Evolutionary conservation across 2,797 vertebrate genomes (phyloP).

Genomic region (Sciurus carolinensis): DNA sequence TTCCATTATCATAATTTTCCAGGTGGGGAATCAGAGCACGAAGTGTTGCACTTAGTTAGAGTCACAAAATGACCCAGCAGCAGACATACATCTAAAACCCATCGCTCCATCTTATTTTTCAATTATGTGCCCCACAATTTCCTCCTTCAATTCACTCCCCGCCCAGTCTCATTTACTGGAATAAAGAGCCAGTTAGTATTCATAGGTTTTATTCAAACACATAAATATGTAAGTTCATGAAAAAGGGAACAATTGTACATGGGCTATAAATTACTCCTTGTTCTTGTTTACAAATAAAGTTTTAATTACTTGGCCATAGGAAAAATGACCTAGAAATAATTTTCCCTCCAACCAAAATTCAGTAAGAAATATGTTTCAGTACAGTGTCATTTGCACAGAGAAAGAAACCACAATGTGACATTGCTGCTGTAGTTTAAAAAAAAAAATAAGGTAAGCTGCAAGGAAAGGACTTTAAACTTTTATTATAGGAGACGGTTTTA

Average conservation of each 20-base stretch:
- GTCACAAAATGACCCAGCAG: slow-evolving; percentile 67
- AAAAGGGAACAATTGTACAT: slow-evolving; percentile 59
- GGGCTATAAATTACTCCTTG: slow-evolving; percentile 77
- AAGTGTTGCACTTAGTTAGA: slow-evolving; percentile 52
- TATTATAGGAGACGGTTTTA: slow-evolving; percentile 77
- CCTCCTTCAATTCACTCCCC: slow-evolving; percentile 64
- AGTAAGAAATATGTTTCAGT: slow-evolving; percentile 73
- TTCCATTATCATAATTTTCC: slow-evolving; percentile 75
- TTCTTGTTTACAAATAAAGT: slow-evolving; percentile 75
- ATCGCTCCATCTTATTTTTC: slow-evolving; percentile 79
- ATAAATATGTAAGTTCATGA: slow-evolving; percentile 83
- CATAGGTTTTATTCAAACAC: slow-evolving; percentile 79
- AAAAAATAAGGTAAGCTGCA: slow-evolving; percentile 61
- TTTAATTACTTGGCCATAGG: slow-evolving; percentile 79
- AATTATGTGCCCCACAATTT: slow-evolving; percentile 74
- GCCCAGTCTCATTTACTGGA: slow-evolving; percentile 73
- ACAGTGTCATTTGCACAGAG: slow-evolving; percentile 35
- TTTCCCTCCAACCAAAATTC: slow-evolving; percentile 73
- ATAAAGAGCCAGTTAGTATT: slow-evolving; percentile 84
- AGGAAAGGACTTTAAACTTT: slow-evolving; percentile 79
- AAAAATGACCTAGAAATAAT: slow-evolving; percentile 76
- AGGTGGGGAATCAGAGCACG: slow-evolving; percentile 69
- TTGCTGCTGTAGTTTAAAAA: slow-evolving; percentile 72
- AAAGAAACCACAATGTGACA: slow-evolving; percentile 73
- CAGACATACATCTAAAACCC: slow-evolving; percentile 68